These are phyloP conservation scores for Andrena bicolor DNA, from an alignment of 2,888 invertebrate species.

Conservation along the genomic window DNA sequence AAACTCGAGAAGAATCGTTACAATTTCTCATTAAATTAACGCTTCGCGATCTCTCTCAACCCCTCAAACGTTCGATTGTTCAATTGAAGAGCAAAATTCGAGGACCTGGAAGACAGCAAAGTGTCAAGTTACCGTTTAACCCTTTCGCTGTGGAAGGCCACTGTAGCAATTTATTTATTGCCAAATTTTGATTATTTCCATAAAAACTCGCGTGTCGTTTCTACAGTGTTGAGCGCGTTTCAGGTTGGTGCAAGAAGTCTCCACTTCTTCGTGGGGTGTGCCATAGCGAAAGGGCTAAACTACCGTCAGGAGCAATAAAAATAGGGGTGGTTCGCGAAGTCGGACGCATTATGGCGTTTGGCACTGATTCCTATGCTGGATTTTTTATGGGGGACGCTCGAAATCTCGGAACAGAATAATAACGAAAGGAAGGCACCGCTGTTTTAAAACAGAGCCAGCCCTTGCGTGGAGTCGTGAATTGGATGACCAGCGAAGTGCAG, in stretches of 20 bases:
- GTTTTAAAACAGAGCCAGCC: constrained; percentile 15
- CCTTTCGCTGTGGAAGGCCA: background rate
- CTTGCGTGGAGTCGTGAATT: constrained; percentile 50
- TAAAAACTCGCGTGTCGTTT: constrained; percentile 37
- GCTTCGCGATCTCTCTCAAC: background rate
- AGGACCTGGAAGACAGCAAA: constrained; percentile 3
- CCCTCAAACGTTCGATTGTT: background rate
- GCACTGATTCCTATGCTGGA: constrained; percentile 59
- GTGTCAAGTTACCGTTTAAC: background rate
- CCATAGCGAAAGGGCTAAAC: constrained; percentile 23
- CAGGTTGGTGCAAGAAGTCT: background rate
- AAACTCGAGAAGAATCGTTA: background rate
- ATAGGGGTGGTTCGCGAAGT: constrained; percentile 34
- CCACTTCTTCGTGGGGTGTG: background rate
- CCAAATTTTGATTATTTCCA: constrained; percentile 25
- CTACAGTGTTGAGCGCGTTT: background rate
- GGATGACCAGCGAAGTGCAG: background rate
- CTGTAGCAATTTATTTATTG: background rate
- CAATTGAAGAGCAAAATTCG: background rate
- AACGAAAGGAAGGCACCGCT: constrained; percentile 17
- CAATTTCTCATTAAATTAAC: background rate
- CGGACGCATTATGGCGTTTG: constrained; percentile 60
- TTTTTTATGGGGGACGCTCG: constrained; percentile 12
- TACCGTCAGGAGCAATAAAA: background rate
- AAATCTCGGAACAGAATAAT: background rate